These are phyloP conservation scores for Amphiprion ocellaris DNA, from an alignment of 2,113 vertebrate genomes.

Conservation along the genomic window DNA sequence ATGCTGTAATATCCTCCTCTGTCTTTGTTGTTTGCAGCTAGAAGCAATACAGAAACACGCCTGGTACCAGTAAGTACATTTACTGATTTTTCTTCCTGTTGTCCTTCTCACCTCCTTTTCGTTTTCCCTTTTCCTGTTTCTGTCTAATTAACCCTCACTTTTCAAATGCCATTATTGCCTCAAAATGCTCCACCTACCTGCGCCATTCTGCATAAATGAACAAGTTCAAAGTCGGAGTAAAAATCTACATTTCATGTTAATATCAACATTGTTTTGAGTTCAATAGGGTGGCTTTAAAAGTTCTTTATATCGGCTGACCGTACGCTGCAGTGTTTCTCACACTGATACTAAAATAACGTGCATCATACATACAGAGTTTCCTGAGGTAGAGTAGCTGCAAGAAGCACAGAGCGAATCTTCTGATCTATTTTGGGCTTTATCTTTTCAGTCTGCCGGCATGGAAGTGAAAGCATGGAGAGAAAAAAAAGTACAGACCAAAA, in stretches of 20 bases:
- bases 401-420: not conserved
- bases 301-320: not conserved
- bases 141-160: not conserved
- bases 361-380: not conserved
- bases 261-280: too few relatives aligned
- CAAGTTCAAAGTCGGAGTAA: not conserved
- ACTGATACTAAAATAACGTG: not conserved
- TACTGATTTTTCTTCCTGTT: not conserved
- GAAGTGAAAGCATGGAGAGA: not conserved
- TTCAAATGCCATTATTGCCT: not conserved
- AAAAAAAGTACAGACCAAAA: not conserved
- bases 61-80: slow-evolving; percentile 92
- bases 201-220: not conserved
- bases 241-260: not conserved
- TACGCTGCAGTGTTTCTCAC: not conserved
- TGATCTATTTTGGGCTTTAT: slow-evolving; percentile 18
- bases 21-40: slow-evolving; percentile 79
- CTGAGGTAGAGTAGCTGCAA: not conserved
- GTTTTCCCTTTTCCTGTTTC: not conserved
- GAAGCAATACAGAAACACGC: slow-evolving; percentile 94
- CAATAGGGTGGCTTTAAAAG: not conserved
- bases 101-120: not conserved
- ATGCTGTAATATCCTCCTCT: slow-evolving; percentile 26
- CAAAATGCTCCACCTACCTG: not conserved
- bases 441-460: not conserved